Evolutionary conservation across 2,113 vertebrate species (phyloP).

Genomic region (Scatophagus argus): DNA sequence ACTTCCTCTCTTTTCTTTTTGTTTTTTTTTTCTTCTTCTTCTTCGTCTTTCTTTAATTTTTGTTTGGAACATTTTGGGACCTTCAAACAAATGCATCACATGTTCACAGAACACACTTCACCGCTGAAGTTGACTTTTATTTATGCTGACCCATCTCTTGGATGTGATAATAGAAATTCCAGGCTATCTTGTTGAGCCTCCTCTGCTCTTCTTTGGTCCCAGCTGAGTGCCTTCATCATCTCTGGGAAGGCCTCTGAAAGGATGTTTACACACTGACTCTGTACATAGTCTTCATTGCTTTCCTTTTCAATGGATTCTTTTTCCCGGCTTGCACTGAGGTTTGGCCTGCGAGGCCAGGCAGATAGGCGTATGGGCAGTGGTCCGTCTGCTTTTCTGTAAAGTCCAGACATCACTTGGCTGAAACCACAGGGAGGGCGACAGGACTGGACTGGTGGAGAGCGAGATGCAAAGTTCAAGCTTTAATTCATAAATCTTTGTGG

Average conservation of each 20-base stretch:
- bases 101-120: slow-evolving; percentile 25
- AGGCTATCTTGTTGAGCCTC: slow-evolving; percentile 55
- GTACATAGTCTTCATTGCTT: slow-evolving; percentile 52
- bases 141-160: slow-evolving; percentile 66
- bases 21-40: slow-evolving; percentile 16
- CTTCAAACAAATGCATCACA: slow-evolving; percentile 55
- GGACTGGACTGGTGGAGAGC: slow-evolving; percentile 32
- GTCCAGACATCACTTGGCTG: slow-evolving; percentile 65
- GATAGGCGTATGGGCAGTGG: slow-evolving; percentile 66
- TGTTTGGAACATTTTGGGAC: slow-evolving; percentile 47
- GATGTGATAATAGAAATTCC: slow-evolving; percentile 63
- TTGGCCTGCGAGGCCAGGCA: slow-evolving; percentile 52
- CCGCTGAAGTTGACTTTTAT: slow-evolving; percentile 57
- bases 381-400: slow-evolving; percentile 64
- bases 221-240: slow-evolving; percentile 68
- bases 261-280: slow-evolving; percentile 72
- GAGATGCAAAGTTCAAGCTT: slow-evolving; percentile 65
- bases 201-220: slow-evolving; percentile 47
- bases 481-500: slow-evolving; percentile 73
- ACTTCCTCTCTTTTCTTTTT: slow-evolving; percentile 12
- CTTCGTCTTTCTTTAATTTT: slow-evolving; percentile 25
- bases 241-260: slow-evolving; percentile 62
- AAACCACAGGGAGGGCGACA: slow-evolving; percentile 50
- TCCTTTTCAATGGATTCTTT: slow-evolving; percentile 58
- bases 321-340: slow-evolving; percentile 53